Evolutionary conservation across 2,797 vertebrate genomes (phyloP).

Genomic region (Lithobates pipiens): DNA sequence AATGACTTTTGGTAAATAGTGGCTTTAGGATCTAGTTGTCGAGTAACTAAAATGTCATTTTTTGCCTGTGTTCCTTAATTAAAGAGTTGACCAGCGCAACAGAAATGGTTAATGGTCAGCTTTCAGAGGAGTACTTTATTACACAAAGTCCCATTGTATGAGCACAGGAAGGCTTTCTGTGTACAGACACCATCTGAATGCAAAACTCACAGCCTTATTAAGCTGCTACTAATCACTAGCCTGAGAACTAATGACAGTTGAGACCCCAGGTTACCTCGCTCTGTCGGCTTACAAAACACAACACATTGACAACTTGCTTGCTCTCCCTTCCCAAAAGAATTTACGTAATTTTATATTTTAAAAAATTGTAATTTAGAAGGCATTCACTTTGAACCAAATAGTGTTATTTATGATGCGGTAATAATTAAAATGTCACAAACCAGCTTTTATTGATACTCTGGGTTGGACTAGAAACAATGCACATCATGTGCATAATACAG

Average conservation of each 20-base stretch:
- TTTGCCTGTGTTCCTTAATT: not conserved
- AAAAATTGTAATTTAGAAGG: too few relatives aligned
- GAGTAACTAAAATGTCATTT: not conserved
- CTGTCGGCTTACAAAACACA: not conserved
- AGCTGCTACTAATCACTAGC: conserved; percentile 32
- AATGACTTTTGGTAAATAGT: too few relatives aligned
- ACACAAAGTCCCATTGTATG: conserved; percentile 57
- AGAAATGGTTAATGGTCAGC: conserved; percentile 23
- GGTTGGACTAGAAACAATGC: too few relatives aligned
- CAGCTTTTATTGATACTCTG: not conserved
- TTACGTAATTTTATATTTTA: too few relatives aligned
- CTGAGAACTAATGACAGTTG: conserved; percentile 22
- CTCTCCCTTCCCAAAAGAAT: not conserved
- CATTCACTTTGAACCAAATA: too few relatives aligned
- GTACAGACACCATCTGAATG: conserved; percentile 47
- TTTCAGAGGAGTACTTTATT: conserved; percentile 4
- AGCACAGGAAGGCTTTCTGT: conserved; percentile 52
- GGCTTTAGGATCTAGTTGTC: conserved; percentile 1
- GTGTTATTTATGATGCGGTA: not conserved
- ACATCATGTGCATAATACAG: too few relatives aligned
- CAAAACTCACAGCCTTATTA: conserved; percentile 33
- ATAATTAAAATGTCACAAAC: not conserved
- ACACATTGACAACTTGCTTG: not conserved
- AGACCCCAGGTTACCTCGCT: conserved; percentile 60
- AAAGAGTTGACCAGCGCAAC: not conserved